Conservation (phyloP, 2,113 vertebrate species). For the Nothoprocta perdicaria region DNA sequence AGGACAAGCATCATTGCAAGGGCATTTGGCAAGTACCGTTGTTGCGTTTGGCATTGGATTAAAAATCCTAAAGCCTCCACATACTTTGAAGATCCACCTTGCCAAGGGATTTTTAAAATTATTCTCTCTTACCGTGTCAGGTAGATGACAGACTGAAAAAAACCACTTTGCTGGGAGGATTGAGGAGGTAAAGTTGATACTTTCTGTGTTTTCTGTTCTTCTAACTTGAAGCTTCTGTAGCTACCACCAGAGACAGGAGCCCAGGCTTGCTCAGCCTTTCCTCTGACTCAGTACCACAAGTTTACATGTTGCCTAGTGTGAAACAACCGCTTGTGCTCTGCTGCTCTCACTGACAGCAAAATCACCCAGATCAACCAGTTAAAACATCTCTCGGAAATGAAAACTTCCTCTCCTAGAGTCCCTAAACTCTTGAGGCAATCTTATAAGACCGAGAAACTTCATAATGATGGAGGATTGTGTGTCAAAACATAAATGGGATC, state of each 20-base stretch:
- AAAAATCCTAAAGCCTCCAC: background rate
- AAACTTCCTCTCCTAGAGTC: background rate
- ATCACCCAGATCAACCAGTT: background rate
- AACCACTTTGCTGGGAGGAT: background rate
- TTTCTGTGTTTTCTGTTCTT: background rate
- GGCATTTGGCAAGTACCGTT: conserved; percentile 4
- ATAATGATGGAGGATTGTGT: background rate
- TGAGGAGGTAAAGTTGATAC: background rate
- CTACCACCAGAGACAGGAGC: conserved; percentile 12
- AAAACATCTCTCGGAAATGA: background rate
- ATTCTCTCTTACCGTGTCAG: background rate
- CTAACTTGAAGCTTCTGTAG: background rate
- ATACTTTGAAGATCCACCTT: background rate
- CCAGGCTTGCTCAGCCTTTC: conserved; percentile 28
- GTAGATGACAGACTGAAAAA: background rate
- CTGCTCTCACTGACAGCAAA: background rate
- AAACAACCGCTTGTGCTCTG: background rate
- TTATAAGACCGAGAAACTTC: background rate
- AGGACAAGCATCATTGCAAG: background rate
- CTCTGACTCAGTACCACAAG: conserved; percentile 5
- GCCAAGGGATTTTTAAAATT: background rate
- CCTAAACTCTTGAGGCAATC: background rate
- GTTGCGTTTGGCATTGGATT: background rate
- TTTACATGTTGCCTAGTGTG: background rate
- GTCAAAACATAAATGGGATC: background rate